phyloP scores from a whole-genome alignment of 2,797 vertebrate species.

The Nannoperca australis region DNA sequence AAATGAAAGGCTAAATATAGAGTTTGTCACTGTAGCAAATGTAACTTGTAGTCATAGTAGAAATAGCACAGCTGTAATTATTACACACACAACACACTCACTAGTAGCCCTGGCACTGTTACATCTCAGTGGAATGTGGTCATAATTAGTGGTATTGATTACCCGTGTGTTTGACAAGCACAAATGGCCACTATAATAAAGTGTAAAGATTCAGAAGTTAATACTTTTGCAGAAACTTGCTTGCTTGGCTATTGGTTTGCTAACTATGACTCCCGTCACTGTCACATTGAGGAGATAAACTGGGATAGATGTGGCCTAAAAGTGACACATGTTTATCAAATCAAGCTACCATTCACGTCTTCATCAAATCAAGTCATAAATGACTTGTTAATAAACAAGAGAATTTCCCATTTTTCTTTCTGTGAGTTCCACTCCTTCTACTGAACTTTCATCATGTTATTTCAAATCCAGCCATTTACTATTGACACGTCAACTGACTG shows the following conservation, averaged over 20 bases:
- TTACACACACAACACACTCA: neutral
- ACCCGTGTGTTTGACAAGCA: no score
- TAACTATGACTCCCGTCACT: neutral
- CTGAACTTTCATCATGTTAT: neutral
- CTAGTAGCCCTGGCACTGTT: neutral
- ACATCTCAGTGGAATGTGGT: neutral
- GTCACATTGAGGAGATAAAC: neutral
- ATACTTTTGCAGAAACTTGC: no score
- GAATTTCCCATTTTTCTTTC: no score
- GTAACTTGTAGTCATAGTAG: no score
- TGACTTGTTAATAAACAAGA: neutral
- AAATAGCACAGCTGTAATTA: neutral
- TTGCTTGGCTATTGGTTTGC: no score
- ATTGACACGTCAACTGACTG: slow-evolving; percentile 2
- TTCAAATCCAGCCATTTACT: neutral
- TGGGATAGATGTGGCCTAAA: neutral
- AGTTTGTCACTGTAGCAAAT: neutral
- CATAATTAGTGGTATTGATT: no score
- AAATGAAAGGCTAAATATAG: neutral
- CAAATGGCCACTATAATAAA: no score
- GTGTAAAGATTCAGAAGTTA: no score
- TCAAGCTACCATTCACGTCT: no score
- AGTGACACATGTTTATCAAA: neutral
- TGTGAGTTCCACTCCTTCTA: no score
- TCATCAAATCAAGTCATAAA: neutral